Percentiles rank a stretch among this genome's conserved stretches.
phyloP scores from a whole-genome alignment of 2,113 vertebrate species.

The Ceyx cyanopectus region DNA sequence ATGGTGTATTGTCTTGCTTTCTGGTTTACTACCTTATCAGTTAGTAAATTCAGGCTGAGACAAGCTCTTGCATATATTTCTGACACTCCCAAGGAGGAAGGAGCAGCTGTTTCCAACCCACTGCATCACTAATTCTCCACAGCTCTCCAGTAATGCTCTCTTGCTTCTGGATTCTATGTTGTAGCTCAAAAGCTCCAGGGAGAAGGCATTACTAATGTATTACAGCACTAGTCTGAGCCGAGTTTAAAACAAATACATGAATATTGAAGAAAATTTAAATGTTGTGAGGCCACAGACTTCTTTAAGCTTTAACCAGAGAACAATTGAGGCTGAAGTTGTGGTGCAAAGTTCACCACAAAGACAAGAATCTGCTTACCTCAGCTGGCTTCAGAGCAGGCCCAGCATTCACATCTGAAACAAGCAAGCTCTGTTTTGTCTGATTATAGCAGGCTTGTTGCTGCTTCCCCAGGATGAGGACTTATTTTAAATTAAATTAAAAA shows the following conservation, averaged over 20 bases:
- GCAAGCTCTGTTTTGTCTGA: not conserved
- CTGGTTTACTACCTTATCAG: not conserved
- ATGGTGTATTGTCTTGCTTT: not conserved
- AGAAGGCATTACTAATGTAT: not conserved
- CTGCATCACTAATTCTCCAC: not conserved
- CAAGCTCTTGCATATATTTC: not conserved
- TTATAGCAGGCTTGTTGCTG: not conserved
- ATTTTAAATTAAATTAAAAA: not conserved
- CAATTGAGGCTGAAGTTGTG: not conserved
- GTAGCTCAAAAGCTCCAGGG: not conserved
- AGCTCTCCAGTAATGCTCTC: not conserved
- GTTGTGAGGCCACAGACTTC: not conserved
- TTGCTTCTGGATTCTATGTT: not conserved
- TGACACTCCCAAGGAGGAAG: not conserved
- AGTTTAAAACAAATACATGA: not conserved
- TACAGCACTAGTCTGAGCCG: not conserved
- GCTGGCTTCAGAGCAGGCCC: not conserved
- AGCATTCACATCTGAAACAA: not conserved
- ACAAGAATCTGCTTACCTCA: constrained; percentile 48
- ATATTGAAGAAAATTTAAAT: not conserved
- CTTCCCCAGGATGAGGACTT: not conserved
- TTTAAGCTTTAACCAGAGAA: constrained; percentile 1
- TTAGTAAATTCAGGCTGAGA: constrained; percentile 21
- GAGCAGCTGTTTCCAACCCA: constrained; percentile 44
- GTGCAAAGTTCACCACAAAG: constrained; percentile 17